Evolutionary conservation across 2,888 invertebrate genomes (phyloP), one percentile per base, ranked within the genome.

Genomic region (Lobophora halterata): DNA sequence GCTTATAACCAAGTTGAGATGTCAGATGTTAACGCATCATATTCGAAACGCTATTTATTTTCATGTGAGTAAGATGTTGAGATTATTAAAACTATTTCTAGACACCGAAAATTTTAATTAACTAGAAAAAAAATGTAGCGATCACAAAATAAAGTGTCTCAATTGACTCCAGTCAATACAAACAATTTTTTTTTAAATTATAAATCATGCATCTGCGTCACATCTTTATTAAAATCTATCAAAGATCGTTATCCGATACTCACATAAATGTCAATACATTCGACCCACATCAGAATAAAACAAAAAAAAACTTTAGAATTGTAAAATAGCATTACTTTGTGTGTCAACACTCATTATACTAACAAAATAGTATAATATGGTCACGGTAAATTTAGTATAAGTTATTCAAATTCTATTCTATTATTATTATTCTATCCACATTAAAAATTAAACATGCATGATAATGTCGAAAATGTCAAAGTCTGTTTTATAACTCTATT

Each of bases 301-400:
- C 27, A 5, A 49, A 49, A 52, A 48, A 25, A 50, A 47, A 31
- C 11, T 39, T 26, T 42, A 42, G 43, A 56, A 53, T 37, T 44
- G 53, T 52, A 58, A 51, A 58, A 54, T 45, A 52, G 52, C 46
- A 46, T 38, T 49, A 30, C 39, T 34, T 27, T 39, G 54, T 47
- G 57, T 63, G 62, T 65, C 61, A 61, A 65, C 59, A 58, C 18
- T 17, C 10, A 55, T 55, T 50, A 55, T 35, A 57, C 50, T 58
- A 52, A 49, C 47, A 47, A 47, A 44, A 36, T 48, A 32, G 14
- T 35, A 6, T 44, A 35, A 35, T 37, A 19, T n/a, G 34, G 44
- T 50, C 48, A 51, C 52, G 59, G 43, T 26, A 34, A 51, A 50
- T 48, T 39, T 30, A 23, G 3, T 23, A 10, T 23, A 40, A 52